Base-by-base conservation (phyloP, 2,888 invertebrate genomes). In the Gasteruption jaculator region DNA sequence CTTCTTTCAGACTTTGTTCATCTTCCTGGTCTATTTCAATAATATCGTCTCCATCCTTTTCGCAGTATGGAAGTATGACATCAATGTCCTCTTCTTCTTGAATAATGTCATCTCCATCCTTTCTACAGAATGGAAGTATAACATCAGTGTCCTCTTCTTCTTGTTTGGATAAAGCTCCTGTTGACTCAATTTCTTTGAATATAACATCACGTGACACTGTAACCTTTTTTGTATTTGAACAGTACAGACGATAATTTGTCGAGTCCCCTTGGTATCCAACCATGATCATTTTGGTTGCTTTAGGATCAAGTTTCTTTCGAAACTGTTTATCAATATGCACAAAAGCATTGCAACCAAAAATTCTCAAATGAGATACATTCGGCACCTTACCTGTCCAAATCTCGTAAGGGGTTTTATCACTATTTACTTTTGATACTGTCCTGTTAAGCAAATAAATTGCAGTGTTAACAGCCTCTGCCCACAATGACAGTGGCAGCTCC, bases 211-310 rank as follows among this genome's bases (percentile, higher is more conserved):
- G 42, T 4, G 48, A 48, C 5, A 43, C 45, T 16, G 43, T 21
- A 8, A 53, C 36, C 32, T 49, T 50, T 11, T 39, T 25, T 5
- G 46, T 41, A 16, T 27, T 37, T 16, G 48, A 51, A 34, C 52
- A 40, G 48, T 51, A 58, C 10, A 58, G 33, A 15, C 53, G 42
- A 24, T 58, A 58, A 26, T 52, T 52, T 6, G 37, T 30, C n/a
- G 46, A 48, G 7, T 52, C 33, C 19, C 32, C 34, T 11, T 34
- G 25, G 8, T 49, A 49, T 27, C 46, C 46, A 8, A 49, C 45
- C 1, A 48, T 33, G 1, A 48, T 21, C 7, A 34, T 38, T 21
- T 49, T 49, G 2, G 19, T 41, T 1, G 45, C 25, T 33, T 42
- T 36, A 10, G 49, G 31, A 31, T 54, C 54, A 16, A 54, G 43